These are phyloP conservation scores for Lepilemur septentrionalis DNA, from an alignment of 2,797 vertebrate species.

Conservation along the genomic window DNA sequence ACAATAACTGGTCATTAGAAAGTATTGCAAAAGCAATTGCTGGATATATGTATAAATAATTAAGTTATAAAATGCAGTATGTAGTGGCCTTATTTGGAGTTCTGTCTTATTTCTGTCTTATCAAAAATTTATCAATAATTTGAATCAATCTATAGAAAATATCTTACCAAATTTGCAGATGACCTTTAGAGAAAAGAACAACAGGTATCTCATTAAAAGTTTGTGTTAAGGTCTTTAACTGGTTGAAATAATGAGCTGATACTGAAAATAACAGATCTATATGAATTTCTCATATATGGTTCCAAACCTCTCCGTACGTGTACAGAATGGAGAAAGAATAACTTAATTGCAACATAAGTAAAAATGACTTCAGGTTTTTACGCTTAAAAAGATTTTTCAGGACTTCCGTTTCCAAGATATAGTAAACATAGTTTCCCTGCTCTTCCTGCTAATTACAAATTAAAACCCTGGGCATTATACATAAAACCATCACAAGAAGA, in stretches of 20 bases:
- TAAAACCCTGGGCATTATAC: not conserved
- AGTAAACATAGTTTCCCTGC: not conserved
- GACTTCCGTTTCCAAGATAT: not conserved
- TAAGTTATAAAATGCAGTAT: not conserved
- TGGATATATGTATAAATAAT: not conserved
- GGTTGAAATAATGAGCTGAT: not conserved
- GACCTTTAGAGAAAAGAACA: not conserved
- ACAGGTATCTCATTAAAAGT: not conserved
- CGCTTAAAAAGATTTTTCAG: not conserved
- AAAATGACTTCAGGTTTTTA: not conserved
- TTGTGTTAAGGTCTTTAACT: not conserved
- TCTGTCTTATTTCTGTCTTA: not conserved
- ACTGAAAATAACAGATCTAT: not conserved
- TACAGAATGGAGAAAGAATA: not conserved
- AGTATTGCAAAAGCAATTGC: not conserved
- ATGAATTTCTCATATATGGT: not conserved
- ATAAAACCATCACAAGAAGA: not conserved
- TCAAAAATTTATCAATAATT: not conserved
- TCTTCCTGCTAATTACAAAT: not conserved
- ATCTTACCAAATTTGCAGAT: not conserved
- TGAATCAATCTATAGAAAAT: not conserved
- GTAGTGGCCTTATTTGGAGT: not conserved
- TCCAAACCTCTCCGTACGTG: not conserved
- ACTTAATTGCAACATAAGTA: not conserved
- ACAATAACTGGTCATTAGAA: too few species aligned